Percentiles rank a stretch among this genome's conserved stretches.
These are phyloP conservation scores for Prosopocoilus inquinatus DNA, from an alignment of 2,888 invertebrate species.

Conservation along the genomic window DNA sequence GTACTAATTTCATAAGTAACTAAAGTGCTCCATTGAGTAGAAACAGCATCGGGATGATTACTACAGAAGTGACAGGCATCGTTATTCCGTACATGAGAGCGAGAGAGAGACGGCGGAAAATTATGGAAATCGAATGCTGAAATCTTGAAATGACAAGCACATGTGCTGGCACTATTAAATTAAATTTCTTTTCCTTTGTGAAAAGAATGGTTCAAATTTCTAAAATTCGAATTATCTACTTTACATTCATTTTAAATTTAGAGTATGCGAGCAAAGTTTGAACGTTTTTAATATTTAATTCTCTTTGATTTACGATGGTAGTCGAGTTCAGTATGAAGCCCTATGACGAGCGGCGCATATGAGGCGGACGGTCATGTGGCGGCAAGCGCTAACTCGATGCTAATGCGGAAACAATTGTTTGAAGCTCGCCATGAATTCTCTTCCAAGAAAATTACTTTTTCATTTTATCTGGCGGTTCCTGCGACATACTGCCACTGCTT, in stretches of 20 bases:
- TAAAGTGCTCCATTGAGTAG: slow-evolving; percentile 24
- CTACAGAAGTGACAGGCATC: slow-evolving; percentile 20
- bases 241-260: slow-evolving; percentile 54
- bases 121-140: slow-evolving; percentile 39
- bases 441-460: slow-evolving; percentile 52
- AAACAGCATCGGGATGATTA: slow-evolving; percentile 20
- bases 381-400: slow-evolving; percentile 49
- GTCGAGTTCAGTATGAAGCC: slow-evolving; percentile 41
- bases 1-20: slow-evolving; percentile 25
- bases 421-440: slow-evolving; percentile 50
- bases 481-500: slow-evolving; percentile 28
- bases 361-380: slow-evolving; percentile 40
- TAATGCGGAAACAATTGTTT: slow-evolving; percentile 50
- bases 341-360: slow-evolving; percentile 31
- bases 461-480: slow-evolving; percentile 44
- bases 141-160: slow-evolving; percentile 51
- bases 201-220: slow-evolving; percentile 52
- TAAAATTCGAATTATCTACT: slow-evolving; percentile 54
- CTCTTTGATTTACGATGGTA: slow-evolving; percentile 53
- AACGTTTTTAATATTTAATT: slow-evolving; percentile 55
- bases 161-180: slow-evolving; percentile 52
- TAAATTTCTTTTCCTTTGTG: slow-evolving; percentile 50
- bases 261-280: slow-evolving; percentile 48
- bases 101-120: slow-evolving; percentile 2
- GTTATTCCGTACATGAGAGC: not conserved